phyloP scores from a whole-genome alignment of 2,888 invertebrate genomes.

The Leucania comma region DNA sequence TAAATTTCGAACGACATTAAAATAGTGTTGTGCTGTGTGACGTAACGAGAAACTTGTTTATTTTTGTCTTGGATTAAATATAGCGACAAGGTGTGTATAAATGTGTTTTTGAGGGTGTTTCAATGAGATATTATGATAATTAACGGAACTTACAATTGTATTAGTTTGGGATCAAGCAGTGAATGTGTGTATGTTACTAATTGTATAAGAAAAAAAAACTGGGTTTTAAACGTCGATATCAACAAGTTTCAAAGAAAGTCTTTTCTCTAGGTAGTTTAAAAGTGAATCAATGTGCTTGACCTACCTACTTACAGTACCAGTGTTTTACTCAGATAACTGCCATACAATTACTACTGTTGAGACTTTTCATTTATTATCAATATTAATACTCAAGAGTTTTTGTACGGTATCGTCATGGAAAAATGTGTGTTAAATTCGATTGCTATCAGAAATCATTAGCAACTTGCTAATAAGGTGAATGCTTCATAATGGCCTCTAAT shows the following conservation, averaged over 20 bases:
- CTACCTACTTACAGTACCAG: neutral
- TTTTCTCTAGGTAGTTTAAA: neutral
- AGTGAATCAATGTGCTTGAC: neutral
- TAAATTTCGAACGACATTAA: conserved; percentile 29
- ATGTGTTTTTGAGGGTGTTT: neutral
- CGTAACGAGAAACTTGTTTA: conserved; percentile 40
- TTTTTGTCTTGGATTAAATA: conserved; percentile 35
- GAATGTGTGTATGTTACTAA: neutral
- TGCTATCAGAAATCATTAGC: conserved; percentile 27
- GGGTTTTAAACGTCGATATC: neutral
- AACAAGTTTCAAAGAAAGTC: neutral
- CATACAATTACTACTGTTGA: neutral
- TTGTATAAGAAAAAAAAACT: conserved; percentile 1
- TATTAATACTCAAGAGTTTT: neutral
- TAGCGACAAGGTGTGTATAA: conserved; percentile 61
- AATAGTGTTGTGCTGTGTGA: conserved; percentile 55
- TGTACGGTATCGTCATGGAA: neutral
- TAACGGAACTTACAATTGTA: neutral
- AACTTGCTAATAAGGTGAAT: conserved; percentile 6
- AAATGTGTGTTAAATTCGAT: conserved; percentile 7
- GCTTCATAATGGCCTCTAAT: conserved; percentile 29
- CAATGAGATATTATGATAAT: conserved; percentile 2
- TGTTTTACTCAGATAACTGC: conserved; percentile 25
- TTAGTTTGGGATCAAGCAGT: neutral
- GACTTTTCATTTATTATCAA: conserved; percentile 8